Base-by-base conservation (phyloP, 1,140 invertebrate genomes). In the Apis laboriosa region DNA sequence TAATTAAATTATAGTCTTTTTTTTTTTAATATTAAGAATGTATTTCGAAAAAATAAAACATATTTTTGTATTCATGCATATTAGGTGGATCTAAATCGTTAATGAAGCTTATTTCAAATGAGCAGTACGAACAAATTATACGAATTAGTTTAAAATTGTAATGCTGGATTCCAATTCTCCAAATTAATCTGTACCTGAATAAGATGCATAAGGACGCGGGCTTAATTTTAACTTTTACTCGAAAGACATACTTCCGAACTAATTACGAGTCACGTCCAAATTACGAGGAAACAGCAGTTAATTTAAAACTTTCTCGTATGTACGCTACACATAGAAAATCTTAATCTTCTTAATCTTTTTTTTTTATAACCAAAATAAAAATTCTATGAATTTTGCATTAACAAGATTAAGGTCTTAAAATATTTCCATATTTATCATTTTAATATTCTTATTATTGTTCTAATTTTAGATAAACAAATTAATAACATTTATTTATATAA, bases 171-270 rank as follows among this genome's bases (percentile, higher is more conserved):
- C 15, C 34, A 60, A 73, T 19, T n/a, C 51, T 24, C 9, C 43
- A 53, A 60, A 73, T 73, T 73, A 73, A 56, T 73, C 60, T 70
- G 49, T 70, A 15, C 49, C 7, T 1, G 11, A 15, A 49, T 17
- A 51, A 53, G 49, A 24, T 12, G 21, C 49, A 49, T 49, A 49
- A 43, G 43, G 43, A 9, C 21, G 68, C 21, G 24, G 2, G 13
- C 68, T 70, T 70, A 70, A 70, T 53, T 70, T 51, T 53, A 70
- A 70, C 49, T 70, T 70, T 70, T 24, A 24, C 66, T 12, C 9
- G 34, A 67, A 67, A 43, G 68, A 70, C 21, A 53, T 70, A 70
- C 68, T 70, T 70, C 7, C n/a, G 24, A 70, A 70, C 49, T 70
- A 70, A 70, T 70, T 70, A 70, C 49, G 12, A 70, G n/a, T n/a